A percentile compares a stretch with the other conserved stretches of the same genome.
phyloP scores from a whole-genome alignment of 1,140 invertebrate genomes.

The Cydia strobilella region DNA sequence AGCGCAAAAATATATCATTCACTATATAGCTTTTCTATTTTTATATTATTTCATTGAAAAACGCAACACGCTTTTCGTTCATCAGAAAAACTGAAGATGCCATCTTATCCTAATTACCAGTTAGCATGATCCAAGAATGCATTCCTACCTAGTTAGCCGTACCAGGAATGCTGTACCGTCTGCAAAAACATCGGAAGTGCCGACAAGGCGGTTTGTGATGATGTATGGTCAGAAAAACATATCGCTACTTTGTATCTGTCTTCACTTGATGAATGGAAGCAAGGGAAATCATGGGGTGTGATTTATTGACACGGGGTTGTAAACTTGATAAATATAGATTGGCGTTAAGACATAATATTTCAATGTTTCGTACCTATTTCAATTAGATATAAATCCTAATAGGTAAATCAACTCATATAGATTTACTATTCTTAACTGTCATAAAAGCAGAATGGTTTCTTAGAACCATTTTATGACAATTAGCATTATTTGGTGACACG shows the following conservation, averaged over 20 bases:
- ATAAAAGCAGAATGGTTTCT: no score
- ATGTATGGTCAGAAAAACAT: slow-evolving; percentile 62
- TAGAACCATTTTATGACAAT: no score
- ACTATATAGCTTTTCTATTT: background rate
- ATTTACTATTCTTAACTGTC: no score
- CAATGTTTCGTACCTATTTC: background rate
- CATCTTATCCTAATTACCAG: slow-evolving; percentile 13
- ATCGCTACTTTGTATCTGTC: slow-evolving; percentile 55
- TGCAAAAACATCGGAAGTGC: slow-evolving; percentile 44
- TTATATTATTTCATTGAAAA: background rate
- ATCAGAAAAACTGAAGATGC: background rate
- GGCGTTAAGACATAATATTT: background rate
- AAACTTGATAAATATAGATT: slow-evolving; percentile 20
- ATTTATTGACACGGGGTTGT: slow-evolving; percentile 52
- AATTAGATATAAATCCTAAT: background rate
- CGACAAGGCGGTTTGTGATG: slow-evolving; percentile 57
- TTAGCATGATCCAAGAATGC: slow-evolving; percentile 24
- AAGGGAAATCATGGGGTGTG: slow-evolving; percentile 58
- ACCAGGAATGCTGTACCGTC: slow-evolving; percentile 38
- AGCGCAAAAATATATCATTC: no score
- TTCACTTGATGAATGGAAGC: slow-evolving; percentile 59
- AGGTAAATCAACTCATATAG: no score
- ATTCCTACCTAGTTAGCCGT: slow-evolving; percentile 2
- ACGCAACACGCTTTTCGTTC: slow-evolving; percentile 4
- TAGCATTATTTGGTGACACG: no score